Base-by-base conservation (phyloP, 2,888 invertebrate species). In the Dione vanillae region DNA sequence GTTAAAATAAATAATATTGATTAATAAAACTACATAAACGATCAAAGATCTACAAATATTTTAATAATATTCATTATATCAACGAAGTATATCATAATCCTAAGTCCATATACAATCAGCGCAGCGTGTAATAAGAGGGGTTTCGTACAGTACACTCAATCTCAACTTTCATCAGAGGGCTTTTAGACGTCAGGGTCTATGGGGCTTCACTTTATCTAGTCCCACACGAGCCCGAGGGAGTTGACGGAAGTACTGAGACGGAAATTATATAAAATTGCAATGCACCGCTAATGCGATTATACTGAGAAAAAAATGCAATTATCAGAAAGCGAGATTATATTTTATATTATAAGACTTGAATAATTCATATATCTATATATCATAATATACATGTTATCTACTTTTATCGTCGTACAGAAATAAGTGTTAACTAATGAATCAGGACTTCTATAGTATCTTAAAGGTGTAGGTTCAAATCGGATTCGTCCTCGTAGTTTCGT, bases 191-290 rank as follows among this genome's bases (percentile, higher is more conserved):
- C 68, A 70, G 72, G 37, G 64, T 37, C 19, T 64, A 64, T 64
- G 64, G 47, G 64, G 67, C 69, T 74, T 70, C 69, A 73, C 76
- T 79, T 72, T 78, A 76, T 74, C 66, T 71, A 75, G 74, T 75
- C 73, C 69, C 70, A 72, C 65, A 66, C 12, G 69, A 67, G 65
- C 68, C 71, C 65, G 51, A 65, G 75, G 71, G 72, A 67, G 72
- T 69, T 76, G 72, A 70, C 72, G 74, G 74, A 76, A 75, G 72
- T 72, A 71, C 67, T 35, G 71, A 67, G 70, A 71, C 72, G 74
- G 75, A 75, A 73, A 75, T 75, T 75, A 74, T 64, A 64, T 64
- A 37, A 40, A 64, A 49, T 49, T 40, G 49, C 47, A 49, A 67
- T 43, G 67, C 71, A 49, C 62, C 74, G 64, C 65, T 37, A 56